Evolutionary conservation across 1,140 invertebrate genomes (phyloP).

Genomic region (Tetraneura akinire): DNA sequence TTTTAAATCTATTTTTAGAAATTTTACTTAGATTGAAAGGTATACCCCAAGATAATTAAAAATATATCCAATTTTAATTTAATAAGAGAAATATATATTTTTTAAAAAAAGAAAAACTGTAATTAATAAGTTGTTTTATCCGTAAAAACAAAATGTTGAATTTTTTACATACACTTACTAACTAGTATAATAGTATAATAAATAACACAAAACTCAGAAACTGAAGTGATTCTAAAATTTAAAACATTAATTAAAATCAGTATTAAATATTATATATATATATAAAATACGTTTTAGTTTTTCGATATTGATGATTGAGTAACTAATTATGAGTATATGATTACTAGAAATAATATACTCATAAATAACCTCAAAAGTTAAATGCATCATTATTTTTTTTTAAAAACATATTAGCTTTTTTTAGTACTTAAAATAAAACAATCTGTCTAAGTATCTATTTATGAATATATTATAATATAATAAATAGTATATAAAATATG

Average conservation of each 20-base stretch:
- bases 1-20: no score
- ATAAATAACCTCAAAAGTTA: slow-evolving; percentile 22
- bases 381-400: slow-evolving; percentile 13
- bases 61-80: slow-evolving; percentile 8
- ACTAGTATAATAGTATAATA: slow-evolving; percentile 42
- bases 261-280: slow-evolving; percentile 28
- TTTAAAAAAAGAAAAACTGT: slow-evolving; percentile 14
- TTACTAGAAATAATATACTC: slow-evolving; percentile 17
- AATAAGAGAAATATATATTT: slow-evolving; percentile 20
- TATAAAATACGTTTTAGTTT: not conserved
- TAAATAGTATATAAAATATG: slow-evolving; percentile 51
- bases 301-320: not conserved
- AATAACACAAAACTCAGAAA: slow-evolving; percentile 44
- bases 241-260: slow-evolving; percentile 42
- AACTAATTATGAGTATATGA: not conserved
- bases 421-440: slow-evolving; percentile 51
- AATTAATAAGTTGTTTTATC: slow-evolving; percentile 17
- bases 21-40: slow-evolving; percentile 21
- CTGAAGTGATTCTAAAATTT: slow-evolving; percentile 24
- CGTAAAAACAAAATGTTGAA: slow-evolving; percentile 34
- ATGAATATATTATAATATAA: slow-evolving; percentile 47
- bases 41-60: slow-evolving; percentile 17
- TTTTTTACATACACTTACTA: slow-evolving; percentile 42
- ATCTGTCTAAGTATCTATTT: slow-evolving; percentile 35
- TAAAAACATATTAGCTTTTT: slow-evolving; percentile 30